Percentiles rank a stretch among this genome's conserved stretches.
These are phyloP conservation scores for Zaprionus bogoriensis DNA, from an alignment of 2,888 invertebrate species.

Conservation along the genomic window DNA sequence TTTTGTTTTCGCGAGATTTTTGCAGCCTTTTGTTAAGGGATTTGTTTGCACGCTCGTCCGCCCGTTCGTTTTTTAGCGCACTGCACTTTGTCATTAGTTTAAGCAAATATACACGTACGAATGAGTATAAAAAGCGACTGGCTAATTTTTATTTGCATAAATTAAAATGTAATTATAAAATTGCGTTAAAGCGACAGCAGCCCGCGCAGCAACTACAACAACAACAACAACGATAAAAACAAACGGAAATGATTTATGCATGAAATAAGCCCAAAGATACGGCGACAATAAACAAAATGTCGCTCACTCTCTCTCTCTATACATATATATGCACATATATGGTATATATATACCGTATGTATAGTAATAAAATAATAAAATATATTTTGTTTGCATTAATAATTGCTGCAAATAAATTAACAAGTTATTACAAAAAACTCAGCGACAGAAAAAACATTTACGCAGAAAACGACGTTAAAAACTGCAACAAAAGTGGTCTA, in stretches of 20 bases:
- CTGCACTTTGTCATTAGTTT: conserved; percentile 62
- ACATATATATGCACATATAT: conserved; percentile 12
- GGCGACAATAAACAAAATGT: conserved; percentile 54
- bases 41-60: too few relatives aligned
- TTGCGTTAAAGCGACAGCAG: conserved; percentile 55
- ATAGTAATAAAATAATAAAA: conserved; percentile 30
- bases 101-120: conserved; percentile 48
- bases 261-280: conserved; percentile 65
- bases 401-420: conserved; percentile 76
- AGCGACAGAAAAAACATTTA: conserved; percentile 18
- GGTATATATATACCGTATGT: conserved; percentile 14
- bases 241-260: conserved; percentile 73
- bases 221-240: conserved; percentile 26
- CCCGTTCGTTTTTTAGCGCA: conserved; percentile 10
- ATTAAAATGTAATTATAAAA: conserved; percentile 77
- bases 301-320: conserved; percentile 26
- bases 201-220: conserved; percentile 29
- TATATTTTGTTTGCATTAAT: conserved; percentile 72
- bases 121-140: conserved; percentile 20
- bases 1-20: conserved; percentile 1
- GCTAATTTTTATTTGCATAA: conserved; percentile 76
- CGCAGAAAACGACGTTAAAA: conserved; percentile 4
- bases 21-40: not conserved
- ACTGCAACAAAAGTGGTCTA: conserved; percentile 2
- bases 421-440: conserved; percentile 59